A percentile compares a stretch with the other conserved stretches of the same genome.
Conservation (phyloP, 30 jellyfish, hydroid and myxozoan genomes). For the Morbakka virulenta region DNA sequence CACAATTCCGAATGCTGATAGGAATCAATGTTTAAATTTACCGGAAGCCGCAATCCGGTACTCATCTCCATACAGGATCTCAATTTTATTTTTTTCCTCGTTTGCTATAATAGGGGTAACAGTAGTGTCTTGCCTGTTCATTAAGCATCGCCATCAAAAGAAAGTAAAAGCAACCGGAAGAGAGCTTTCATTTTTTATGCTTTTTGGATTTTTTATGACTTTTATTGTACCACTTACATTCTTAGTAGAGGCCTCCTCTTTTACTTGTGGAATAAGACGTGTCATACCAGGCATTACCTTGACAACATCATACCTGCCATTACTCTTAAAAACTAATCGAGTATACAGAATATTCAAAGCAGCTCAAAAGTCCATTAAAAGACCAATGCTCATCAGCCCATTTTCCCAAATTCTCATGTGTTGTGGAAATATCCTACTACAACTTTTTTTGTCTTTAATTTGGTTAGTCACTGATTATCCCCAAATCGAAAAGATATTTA, state of each 20-base stretch:
- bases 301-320: conserved; percentile 29
- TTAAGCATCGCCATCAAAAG: background rate
- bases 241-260: conserved; percentile 8
- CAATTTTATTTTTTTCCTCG: background rate
- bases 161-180: conserved; percentile 47
- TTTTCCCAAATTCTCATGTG: conserved; percentile 32
- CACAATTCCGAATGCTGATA: background rate
- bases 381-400: conserved; percentile 51
- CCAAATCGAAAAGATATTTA: background rate
- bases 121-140: background rate
- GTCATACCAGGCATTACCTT: conserved; percentile 43
- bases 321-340: conserved; percentile 51
- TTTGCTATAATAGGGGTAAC: conserved; percentile 1
- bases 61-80: background rate
- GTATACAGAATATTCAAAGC: conserved; percentile 45
- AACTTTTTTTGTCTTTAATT: conserved; percentile 21
- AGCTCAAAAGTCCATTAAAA: conserved; percentile 9
- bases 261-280: conserved; percentile 39
- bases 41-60: background rate
- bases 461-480: conserved; percentile 21
- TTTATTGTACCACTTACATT: conserved; percentile 18
- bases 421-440: background rate
- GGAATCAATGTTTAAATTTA: conserved; percentile 3
- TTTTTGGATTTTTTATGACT: conserved; percentile 6
- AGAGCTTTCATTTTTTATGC: conserved; percentile 31